These are phyloP conservation scores for Mirza zaza DNA, from an alignment of 2,113 vertebrate genomes.

Conservation along the genomic window DNA sequence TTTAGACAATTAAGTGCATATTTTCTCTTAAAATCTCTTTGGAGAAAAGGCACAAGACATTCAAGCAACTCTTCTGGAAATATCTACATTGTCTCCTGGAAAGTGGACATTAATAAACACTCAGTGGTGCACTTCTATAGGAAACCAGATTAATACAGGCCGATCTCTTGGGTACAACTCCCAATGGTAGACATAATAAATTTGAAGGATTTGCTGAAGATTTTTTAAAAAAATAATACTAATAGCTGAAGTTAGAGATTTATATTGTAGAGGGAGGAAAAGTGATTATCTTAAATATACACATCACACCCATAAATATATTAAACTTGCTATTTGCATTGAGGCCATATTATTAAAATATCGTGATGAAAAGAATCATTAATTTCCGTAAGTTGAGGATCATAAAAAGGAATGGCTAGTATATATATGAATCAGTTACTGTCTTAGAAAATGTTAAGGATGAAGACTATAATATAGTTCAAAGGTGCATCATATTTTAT, in stretches of 20 bases:
- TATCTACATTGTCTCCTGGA: not conserved
- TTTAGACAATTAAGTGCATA: not conserved
- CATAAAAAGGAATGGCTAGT: not conserved
- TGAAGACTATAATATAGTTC: not conserved
- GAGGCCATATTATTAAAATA: not conserved
- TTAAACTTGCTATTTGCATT: not conserved
- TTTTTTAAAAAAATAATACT: conserved; percentile 13
- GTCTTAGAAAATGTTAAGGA: not conserved
- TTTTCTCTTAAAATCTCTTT: not conserved
- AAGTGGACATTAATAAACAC: not conserved
- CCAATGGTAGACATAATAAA: not conserved
- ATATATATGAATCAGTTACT: not conserved
- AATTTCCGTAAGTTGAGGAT: not conserved
- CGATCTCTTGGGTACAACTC: not conserved
- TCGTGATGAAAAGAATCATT: not conserved
- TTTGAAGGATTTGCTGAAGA: not conserved
- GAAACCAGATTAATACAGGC: not conserved
- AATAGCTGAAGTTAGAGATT: not conserved
- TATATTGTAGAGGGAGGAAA: not conserved
- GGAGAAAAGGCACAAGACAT: not conserved
- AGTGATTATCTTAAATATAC: not conserved
- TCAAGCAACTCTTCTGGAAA: not conserved
- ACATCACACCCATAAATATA: not conserved
- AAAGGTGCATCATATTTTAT: not conserved
- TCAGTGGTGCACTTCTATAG: not conserved